Conservation (phyloP, 2,797 vertebrate species). For the Trichosurus vulpecula region DNA sequence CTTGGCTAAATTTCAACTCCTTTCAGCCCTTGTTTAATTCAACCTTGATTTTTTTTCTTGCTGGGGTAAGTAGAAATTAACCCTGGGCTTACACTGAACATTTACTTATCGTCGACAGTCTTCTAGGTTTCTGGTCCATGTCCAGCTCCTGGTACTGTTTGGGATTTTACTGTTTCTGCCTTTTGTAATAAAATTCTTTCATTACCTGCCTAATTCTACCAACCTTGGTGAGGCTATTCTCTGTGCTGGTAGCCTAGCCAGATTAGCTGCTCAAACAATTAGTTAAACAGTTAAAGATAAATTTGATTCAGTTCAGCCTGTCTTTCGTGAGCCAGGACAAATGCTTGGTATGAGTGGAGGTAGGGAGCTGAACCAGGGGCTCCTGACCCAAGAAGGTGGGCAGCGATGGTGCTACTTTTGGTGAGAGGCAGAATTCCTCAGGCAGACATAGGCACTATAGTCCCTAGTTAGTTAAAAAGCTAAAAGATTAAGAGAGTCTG, state of each 20-base stretch:
- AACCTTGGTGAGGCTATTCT: background rate
- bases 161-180: background rate
- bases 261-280: background rate
- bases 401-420: background rate
- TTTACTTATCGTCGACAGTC: background rate
- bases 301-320: background rate
- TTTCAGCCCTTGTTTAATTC: background rate
- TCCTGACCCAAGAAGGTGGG: background rate
- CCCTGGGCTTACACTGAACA: background rate
- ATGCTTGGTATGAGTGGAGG: background rate
- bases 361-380: background rate
- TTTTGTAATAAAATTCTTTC: background rate
- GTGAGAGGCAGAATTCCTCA: background rate
- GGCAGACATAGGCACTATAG: background rate
- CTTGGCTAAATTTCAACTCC: background rate
- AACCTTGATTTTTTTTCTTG: background rate
- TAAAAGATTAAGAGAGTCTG: background rate
- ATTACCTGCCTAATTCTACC: background rate
- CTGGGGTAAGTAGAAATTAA: background rate
- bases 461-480: background rate
- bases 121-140: background rate
- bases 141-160: background rate
- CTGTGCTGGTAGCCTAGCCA: background rate
- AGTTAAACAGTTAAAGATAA: background rate
- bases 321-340: background rate